Evolutionary conservation across 1,140 invertebrate genomes (phyloP), one percentile per base, ranked within the genome.

Genomic region (Drosophila ironensis): DNA sequence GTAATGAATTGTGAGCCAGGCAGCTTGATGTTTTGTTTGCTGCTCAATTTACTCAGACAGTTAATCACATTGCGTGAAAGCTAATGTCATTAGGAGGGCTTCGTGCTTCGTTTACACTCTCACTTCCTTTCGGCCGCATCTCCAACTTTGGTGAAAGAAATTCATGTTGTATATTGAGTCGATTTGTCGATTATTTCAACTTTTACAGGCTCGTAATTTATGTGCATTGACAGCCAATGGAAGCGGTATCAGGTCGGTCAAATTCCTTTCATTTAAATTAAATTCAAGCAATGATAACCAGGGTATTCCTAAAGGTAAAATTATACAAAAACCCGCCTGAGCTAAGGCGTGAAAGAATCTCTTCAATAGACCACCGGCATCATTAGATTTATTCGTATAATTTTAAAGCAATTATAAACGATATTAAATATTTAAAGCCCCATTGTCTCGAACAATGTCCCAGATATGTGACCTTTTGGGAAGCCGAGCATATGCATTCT

Each of bases 1-100:
- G 53, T 71, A 81, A 81, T 75, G 59, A 71, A 80, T 81, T 71
- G 66, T 61, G 57, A 67, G 72, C 44, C 66, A 41, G 30, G 35
- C 35, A 24, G 30, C 33, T 42, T 56, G 38, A 67, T 69, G 63
- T 69, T 59, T 68, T 51, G 60, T 47, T 72, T 35, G 51, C 47
- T 61, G 25, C 54, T 52, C 45, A 69, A 80, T 78, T 74, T 63
- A 28, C 37, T 44, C 37, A 59, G 47, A 53, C 51, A 70, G 45
- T 73, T 74, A 63, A 74, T 51, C 70, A 74, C 54, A 40, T 56
- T 47, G 46, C 68, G 63, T 68, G 50, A 54, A 68, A 68, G 60
- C 61, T 51, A 66, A 66, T 42, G 46, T 42, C 38, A 66, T 66
- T 66, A 66, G 46, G 22, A 51, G 46, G 22, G 27, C 38, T 63